phyloP scores from a whole-genome alignment of 2,113 vertebrate species.

The Pluvialis apricaria region DNA sequence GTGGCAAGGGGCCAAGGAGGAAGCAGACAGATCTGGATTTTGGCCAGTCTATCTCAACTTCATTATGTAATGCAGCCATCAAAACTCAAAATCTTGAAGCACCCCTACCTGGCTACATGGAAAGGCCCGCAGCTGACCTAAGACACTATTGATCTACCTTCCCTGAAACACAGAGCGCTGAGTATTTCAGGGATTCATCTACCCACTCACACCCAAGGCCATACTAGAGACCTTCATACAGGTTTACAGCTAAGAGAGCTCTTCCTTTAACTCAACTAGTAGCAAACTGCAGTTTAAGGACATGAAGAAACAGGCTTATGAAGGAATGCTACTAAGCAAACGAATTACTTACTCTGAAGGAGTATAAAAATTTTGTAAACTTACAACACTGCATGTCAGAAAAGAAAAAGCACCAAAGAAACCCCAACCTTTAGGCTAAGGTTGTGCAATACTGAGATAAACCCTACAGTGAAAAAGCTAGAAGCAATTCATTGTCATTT shows the following conservation, averaged over 20 bases:
- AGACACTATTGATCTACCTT: not conserved
- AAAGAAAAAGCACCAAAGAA: conserved; percentile 41
- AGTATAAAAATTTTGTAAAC: conserved; percentile 9
- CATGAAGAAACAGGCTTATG: not conserved
- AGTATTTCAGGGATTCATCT: not conserved
- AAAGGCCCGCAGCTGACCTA: not conserved
- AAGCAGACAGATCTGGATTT: not conserved
- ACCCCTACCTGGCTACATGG: not conserved
- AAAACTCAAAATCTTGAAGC: not conserved
- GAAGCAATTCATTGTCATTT: conserved; percentile 41
- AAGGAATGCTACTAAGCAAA: not conserved
- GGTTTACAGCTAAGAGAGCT: not conserved
- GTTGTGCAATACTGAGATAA: conserved; percentile 38
- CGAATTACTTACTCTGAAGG: not conserved
- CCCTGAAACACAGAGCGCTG: not conserved
- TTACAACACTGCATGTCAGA: not conserved
- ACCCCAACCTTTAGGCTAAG: conserved; percentile 50
- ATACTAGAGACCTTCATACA: not conserved
- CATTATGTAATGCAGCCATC: not conserved
- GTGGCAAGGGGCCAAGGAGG: not conserved
- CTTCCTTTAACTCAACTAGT: not conserved
- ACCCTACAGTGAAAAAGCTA: conserved; percentile 33
- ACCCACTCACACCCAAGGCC: not conserved
- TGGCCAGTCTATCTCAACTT: not conserved
- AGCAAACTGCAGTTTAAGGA: not conserved